Evolutionary conservation across 2,797 vertebrate genomes (phyloP).

Genomic region (Squalus acanthias): DNA sequence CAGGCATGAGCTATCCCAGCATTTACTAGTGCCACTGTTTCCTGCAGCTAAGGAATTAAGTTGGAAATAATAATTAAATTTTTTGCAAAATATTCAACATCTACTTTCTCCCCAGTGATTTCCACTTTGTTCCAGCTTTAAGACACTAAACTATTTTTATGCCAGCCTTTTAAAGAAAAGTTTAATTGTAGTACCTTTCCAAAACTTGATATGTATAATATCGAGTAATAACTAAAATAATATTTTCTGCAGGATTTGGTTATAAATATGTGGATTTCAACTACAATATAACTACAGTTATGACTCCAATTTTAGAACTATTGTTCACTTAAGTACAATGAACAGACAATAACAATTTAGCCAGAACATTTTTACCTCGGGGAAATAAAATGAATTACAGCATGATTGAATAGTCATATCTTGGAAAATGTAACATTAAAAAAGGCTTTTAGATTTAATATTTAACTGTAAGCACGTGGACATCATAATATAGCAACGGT

Average conservation of each 20-base stretch:
- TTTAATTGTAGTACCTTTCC: not conserved
- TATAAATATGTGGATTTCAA: not conserved
- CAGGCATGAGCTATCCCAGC: conserved; percentile 77
- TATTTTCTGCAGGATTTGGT: not conserved
- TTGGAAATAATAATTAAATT: not conserved
- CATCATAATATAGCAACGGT: conserved; percentile 67
- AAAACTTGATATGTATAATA: not conserved
- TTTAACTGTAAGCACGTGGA: not conserved
- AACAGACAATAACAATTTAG: not conserved
- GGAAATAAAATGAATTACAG: not conserved
- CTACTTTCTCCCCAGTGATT: not conserved
- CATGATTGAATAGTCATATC: not conserved
- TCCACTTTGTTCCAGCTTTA: not conserved
- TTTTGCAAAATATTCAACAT: not conserved
- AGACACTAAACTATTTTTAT: not conserved
- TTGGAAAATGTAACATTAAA: not conserved
- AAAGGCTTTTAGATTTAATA: not conserved
- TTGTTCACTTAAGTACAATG: not conserved
- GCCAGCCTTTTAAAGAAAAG: not conserved
- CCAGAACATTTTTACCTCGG: not conserved
- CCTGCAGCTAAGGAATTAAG: conserved; percentile 59
- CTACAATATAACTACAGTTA: not conserved
- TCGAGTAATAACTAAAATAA: not conserved
- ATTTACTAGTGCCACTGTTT: conserved; percentile 69
- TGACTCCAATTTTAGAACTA: not conserved